phyloP scores from a whole-genome alignment of 2,113 vertebrate species.

The Ariopsis seemanni region DNA sequence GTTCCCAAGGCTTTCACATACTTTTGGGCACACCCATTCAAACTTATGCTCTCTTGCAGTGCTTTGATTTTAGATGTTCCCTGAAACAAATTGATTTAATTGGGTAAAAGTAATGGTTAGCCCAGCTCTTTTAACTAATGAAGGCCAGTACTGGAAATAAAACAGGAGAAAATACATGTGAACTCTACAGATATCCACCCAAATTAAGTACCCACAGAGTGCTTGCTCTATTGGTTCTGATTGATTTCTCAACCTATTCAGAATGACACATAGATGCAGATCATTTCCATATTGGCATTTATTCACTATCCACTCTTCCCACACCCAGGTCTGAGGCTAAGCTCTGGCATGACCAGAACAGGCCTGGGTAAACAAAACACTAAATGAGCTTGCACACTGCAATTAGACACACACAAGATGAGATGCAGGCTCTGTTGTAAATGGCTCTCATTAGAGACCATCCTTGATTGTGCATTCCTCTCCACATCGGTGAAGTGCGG shows the following conservation, averaged over 20 bases:
- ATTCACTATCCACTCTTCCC: conserved; percentile 15
- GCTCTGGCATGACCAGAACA: conserved; percentile 23
- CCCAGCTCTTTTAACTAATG: conserved; percentile 26
- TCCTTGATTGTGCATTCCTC: conserved; percentile 27
- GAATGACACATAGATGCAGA: conserved; percentile 45
- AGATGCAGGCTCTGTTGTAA: conserved; percentile 26
- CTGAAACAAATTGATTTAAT: conserved; percentile 60
- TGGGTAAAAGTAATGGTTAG: conserved; percentile 52
- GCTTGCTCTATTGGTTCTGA: conserved; percentile 31
- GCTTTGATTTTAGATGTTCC: conserved; percentile 46
- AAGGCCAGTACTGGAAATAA: conserved; percentile 48
- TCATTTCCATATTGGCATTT: conserved; percentile 49
- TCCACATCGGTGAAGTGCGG: conserved; percentile 18
- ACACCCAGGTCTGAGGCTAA: conserved; percentile 14
- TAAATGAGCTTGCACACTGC: conserved; percentile 40
- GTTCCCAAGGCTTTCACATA: conserved; percentile 30
- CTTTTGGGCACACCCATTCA: conserved; percentile 29
- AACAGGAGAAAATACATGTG: conserved; percentile 46
- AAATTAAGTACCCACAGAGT: conserved; percentile 29
- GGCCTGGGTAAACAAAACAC: conserved; percentile 43
- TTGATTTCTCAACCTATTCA: conserved; percentile 42
- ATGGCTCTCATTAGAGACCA: conserved; percentile 35
- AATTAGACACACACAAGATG: conserved; percentile 31
- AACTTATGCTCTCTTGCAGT: conserved; percentile 17
- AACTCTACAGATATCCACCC: conserved; percentile 14